Base-by-base conservation (phyloP, 2,797 vertebrate genomes). In the Mus spretus region DNA sequence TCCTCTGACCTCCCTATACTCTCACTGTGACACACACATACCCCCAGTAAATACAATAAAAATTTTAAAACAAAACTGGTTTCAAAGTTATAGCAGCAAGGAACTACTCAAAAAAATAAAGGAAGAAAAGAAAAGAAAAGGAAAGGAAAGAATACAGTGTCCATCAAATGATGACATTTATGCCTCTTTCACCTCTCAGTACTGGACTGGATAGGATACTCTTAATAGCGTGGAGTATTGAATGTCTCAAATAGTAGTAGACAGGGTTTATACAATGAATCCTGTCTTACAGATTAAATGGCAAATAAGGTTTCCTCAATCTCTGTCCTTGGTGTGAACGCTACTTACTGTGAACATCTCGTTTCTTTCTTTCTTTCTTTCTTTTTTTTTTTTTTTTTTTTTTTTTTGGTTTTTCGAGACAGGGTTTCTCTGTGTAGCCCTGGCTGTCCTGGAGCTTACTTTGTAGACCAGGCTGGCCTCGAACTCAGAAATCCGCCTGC, bases 11-110 rank as follows among this genome's bases (percentile, higher is more conserved):
- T 86, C 84, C 34, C 53, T 22, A 86, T 44, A 8, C 6, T 22
- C 28, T 22, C 28, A 50, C 61, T 19, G 5, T 50, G 34, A 31
- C 10, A 59, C 11, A 34, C 24, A 75, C 19, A 20, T 14, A n/a
- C 44, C 2, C 57, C 3, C 31, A n/a, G 37, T n/a, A 70, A 86
- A 70, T 70, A 34, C n/a, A 55, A 86, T n/a, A 86, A 67, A 34
- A 50, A 9, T 4, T 86, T 50, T 70, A 24, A 70, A 70, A 7
- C 40, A 20, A 85, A 86, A 37, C n/a, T 88, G 31, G 26, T 34
- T 63, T 93, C 63, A 85, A 92, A 28, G 34, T 67, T 78, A 81
- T 2, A 86, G 22, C 67, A 96, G 22, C 65, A 94, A 94, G 50
- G 70, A 75, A 70, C 88, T 78, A 40, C 28, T 93, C 79, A 77